Percentiles rank a stretch among this genome's conserved stretches.
phyloP scores from a whole-genome alignment of 1,140 invertebrate species.

The Drosophila arizonae region DNA sequence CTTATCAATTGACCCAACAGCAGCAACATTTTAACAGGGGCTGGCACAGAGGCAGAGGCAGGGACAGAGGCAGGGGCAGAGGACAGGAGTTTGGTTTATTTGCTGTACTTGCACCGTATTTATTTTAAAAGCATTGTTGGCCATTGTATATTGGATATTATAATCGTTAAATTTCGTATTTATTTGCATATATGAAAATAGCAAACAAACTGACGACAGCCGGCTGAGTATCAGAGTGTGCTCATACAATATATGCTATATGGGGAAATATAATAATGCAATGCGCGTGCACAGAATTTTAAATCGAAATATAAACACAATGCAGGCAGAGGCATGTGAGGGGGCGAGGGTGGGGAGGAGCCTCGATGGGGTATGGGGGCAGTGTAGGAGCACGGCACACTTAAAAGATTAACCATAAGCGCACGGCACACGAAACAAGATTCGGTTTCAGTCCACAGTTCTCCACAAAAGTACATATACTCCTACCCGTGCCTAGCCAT shows the following conservation, averaged over 20 bases:
- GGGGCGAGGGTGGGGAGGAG: neutral
- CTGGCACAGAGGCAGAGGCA: neutral
- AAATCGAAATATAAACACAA: conserved; percentile 71
- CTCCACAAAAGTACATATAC: conserved; percentile 17
- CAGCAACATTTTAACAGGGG: conserved; percentile 29
- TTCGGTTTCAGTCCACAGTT: conserved; percentile 28
- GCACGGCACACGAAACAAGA: conserved; percentile 45
- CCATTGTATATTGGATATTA: conserved; percentile 32
- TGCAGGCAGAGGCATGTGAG: neutral
- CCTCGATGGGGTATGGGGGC: neutral
- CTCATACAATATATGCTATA: conserved; percentile 29
- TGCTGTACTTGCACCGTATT: conserved; percentile 45
- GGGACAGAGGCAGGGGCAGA: neutral
- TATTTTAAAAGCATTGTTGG: conserved; percentile 54
- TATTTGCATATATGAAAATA: conserved; percentile 73
- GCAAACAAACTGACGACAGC: conserved; percentile 51
- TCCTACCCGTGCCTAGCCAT: neutral
- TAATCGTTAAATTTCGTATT: conserved; percentile 55
- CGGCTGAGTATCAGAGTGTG: conserved; percentile 18
- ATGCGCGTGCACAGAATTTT: conserved; percentile 72
- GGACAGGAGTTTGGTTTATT: conserved; percentile 1
- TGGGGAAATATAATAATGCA: conserved; percentile 69
- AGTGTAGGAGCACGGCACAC: conserved; percentile 51
- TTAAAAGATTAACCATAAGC: conserved; percentile 76
- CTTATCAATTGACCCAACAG: conserved; percentile 58